These are phyloP conservation scores for Hyposmocoma kahamanoa DNA, from an alignment of 1,140 invertebrate species.

Conservation along the genomic window DNA sequence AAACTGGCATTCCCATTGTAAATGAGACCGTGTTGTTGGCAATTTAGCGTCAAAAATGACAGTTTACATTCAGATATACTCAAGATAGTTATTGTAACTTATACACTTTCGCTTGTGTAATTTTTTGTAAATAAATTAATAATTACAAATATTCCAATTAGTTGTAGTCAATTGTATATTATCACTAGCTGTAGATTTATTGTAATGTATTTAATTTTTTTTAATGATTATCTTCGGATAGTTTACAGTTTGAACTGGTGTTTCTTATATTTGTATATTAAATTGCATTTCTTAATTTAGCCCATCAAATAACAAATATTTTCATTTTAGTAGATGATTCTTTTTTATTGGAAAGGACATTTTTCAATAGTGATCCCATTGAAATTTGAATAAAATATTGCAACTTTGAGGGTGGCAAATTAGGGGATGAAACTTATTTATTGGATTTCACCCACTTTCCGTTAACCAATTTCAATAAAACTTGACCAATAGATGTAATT, in stretches of 20 bases:
- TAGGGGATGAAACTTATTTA: too few species aligned
- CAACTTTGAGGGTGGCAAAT: too few species aligned
- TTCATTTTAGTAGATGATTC: background rate
- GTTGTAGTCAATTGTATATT: slow-evolving; percentile 58
- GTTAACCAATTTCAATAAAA: background rate
- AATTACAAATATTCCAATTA: slow-evolving; percentile 57
- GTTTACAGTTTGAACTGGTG: background rate
- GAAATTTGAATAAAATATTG: background rate
- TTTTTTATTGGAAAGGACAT: background rate
- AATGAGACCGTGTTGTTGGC: background rate
- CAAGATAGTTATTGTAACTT: background rate
- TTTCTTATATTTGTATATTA: too few species aligned
- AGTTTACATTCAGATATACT: background rate
- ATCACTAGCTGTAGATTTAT: slow-evolving; percentile 35
- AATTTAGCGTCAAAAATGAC: background rate
- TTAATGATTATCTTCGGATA: slow-evolving; percentile 16
- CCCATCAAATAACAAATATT: background rate
- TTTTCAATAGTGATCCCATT: background rate
- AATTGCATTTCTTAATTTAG: too few species aligned
- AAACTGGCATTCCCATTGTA: background rate
- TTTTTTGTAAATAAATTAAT: slow-evolving; percentile 47
- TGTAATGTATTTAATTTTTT: slow-evolving; percentile 48
- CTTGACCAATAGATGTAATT: background rate
- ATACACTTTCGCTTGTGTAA: slow-evolving; percentile 30
- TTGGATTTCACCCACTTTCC: background rate